Base-by-base conservation (phyloP, 2,113 vertebrate genomes). In the Catharus fuscescens region DNA sequence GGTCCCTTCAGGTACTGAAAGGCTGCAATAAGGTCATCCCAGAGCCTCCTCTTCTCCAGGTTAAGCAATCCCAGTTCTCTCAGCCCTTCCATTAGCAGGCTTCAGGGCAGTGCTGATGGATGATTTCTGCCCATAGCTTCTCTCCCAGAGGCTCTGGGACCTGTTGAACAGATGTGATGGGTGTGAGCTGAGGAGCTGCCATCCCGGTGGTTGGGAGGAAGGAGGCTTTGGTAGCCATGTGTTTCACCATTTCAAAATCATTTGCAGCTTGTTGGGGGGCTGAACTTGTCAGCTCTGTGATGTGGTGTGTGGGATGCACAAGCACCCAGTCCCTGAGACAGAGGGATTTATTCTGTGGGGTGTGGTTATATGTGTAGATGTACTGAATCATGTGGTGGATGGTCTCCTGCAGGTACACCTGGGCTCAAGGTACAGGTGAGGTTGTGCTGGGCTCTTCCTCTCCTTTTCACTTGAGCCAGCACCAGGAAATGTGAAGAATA, bases 361-460 rank as follows among this genome's bases (percentile, higher is more conserved):
- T 42, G 19, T 65, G 40, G 21, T 62, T 72, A 18, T 53, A 1
- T 36, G 8, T 29, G 38, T 53, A 40, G 56, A 44, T 74, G 12
- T 5, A 36, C 8, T 38, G 18, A 34, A 53, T 29, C 17, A 4
- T 0, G 0, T 5, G 28, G 18, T 31, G 9, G 47, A 25, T 80
- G 47, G 9, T 71, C 61, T 80, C 6, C 38, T 79, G 54, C 42
- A 31, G 77, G 31, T 72, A 9, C 1, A 14, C 45, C 45, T 72
- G 77, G 15, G 5, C 17, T n/a, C 0, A 3, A 9, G 38, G 16
- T 72, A 7, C 26, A 38, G 8, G 62, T 83, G 71, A 67, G 28
- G 13, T 47, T 69, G 40, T 64, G 48, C 48, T 62, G 29, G 42
- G 26, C 26, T 52, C 10, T 76, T 20, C 25, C 6, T 53, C 19